These are phyloP conservation scores for Perca fluviatilis DNA, from an alignment of 2,113 vertebrate genomes.

Conservation along the genomic window DNA sequence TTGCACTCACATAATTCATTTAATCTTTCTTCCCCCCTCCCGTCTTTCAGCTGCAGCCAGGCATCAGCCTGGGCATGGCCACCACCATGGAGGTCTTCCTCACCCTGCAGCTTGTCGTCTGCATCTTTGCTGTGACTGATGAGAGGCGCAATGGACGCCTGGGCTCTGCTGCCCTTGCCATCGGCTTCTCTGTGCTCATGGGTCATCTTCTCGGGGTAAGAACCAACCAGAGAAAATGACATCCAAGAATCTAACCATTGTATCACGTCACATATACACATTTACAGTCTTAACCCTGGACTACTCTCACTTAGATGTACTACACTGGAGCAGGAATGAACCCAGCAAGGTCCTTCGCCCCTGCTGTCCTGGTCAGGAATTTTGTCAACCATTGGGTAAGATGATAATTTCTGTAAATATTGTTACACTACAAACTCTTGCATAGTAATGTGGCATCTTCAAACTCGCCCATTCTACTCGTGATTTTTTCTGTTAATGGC, in stretches of 20 bases:
- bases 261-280: accelerated
- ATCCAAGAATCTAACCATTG: not conserved
- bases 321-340: slow-evolving; percentile 97
- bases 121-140: slow-evolving; percentile 93
- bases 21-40: not conserved
- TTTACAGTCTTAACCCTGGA: not conserved
- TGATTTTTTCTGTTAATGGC: slow-evolving; percentile 36
- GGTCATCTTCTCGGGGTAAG: slow-evolving; percentile 98
- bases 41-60: slow-evolving; percentile 88
- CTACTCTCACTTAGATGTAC: slow-evolving; percentile 86
- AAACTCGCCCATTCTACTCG: slow-evolving; percentile 1
- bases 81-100: slow-evolving; percentile 94
- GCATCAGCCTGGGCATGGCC: slow-evolving; percentile 93
- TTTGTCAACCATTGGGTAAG: slow-evolving; percentile 98
- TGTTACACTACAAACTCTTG: not conserved
- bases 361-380: slow-evolving; percentile 92
- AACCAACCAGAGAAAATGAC: accelerated
- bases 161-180: slow-evolving; percentile 90
- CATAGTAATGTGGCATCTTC: not conserved
- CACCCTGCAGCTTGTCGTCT: slow-evolving; percentile 93
- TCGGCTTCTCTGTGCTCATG: slow-evolving; percentile 94
- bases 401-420: not conserved
- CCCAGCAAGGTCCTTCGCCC: slow-evolving; percentile 95
- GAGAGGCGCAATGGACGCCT: slow-evolving; percentile 91
- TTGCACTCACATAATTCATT: not conserved